These are phyloP conservation scores for Poeciliopsis turrubarensis DNA, from an alignment of 2,113 vertebrate species.

Conservation along the genomic window DNA sequence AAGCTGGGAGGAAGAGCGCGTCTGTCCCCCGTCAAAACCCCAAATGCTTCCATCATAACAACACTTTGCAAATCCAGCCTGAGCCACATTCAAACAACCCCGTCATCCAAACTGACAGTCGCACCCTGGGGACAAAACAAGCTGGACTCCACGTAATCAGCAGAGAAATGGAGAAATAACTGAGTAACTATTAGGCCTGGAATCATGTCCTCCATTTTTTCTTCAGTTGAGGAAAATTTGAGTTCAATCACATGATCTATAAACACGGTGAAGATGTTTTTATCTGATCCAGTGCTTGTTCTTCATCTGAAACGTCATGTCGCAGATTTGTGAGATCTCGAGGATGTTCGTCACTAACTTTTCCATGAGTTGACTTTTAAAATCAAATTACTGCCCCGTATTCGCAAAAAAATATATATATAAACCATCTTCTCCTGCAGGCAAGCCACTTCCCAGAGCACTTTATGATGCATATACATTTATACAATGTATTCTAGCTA, in stretches of 20 bases:
- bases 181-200: conserved; percentile 10
- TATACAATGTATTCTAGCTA: conserved; percentile 70
- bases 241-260: background rate
- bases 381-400: conserved; percentile 12
- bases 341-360: conserved; percentile 29
- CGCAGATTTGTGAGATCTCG: conserved; percentile 13
- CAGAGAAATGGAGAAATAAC: background rate
- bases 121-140: conserved; percentile 2
- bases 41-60: conserved; percentile 18
- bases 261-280: conserved; percentile 15
- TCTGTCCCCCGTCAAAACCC: background rate
- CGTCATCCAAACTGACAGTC: conserved; percentile 4
- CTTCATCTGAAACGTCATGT: conserved; percentile 21
- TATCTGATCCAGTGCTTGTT: background rate
- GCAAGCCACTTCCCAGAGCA: conserved; percentile 60
- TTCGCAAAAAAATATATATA: conserved; percentile 35
- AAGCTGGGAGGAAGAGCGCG: conserved; percentile 23
- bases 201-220: conserved; percentile 37
- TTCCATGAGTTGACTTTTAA: conserved; percentile 22
- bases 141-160: background rate
- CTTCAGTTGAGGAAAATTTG: background rate
- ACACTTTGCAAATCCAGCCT: conserved; percentile 40
- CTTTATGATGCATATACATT: conserved; percentile 70
- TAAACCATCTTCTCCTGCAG: conserved; percentile 49
- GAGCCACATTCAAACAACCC: conserved; percentile 39